Percentiles rank a stretch among this genome's conserved stretches.
Conservation (phyloP, 2,888 invertebrate species). For the Rosalia funebris region DNA sequence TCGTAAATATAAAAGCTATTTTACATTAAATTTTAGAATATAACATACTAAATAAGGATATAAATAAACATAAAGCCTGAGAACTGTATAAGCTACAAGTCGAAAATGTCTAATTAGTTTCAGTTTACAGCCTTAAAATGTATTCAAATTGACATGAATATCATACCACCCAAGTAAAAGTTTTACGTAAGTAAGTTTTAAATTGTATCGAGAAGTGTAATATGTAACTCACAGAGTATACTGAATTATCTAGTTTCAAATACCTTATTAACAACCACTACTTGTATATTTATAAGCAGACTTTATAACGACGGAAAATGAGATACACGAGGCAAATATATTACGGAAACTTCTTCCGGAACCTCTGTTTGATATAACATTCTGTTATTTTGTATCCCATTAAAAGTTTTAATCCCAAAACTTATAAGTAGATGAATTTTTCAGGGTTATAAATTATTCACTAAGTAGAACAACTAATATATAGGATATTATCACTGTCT, state of each 20-base stretch:
- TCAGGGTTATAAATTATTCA: slow-evolving; percentile 2
- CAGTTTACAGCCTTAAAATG: background rate
- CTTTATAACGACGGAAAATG: slow-evolving; percentile 12
- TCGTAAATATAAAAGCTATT: no score
- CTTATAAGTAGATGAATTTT: slow-evolving; percentile 15
- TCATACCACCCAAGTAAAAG: slow-evolving; percentile 15
- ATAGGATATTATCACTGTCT: no score
- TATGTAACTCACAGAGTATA: background rate
- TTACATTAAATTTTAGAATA: no score
- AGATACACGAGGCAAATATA: slow-evolving; percentile 11
- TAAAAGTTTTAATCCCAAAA: slow-evolving; percentile 15
- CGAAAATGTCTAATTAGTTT: slow-evolving; percentile 17
- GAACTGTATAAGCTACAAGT: no score
- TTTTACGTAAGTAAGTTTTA: background rate
- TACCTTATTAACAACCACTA: slow-evolving; percentile 11
- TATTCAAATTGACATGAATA: slow-evolving; percentile 14
- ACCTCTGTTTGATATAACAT: slow-evolving; percentile 16
- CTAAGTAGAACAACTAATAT: no score
- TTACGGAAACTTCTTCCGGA: slow-evolving; percentile 8
- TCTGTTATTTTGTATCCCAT: slow-evolving; percentile 17
- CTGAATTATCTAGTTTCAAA: slow-evolving; percentile 4
- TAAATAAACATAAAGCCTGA: no score
- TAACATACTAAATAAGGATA: no score
- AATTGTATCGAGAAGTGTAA: slow-evolving; percentile 2
- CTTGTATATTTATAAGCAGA: slow-evolving; percentile 14